Base-by-base conservation (phyloP, 2,797 vertebrate species). In the Margarornis squamiger region DNA sequence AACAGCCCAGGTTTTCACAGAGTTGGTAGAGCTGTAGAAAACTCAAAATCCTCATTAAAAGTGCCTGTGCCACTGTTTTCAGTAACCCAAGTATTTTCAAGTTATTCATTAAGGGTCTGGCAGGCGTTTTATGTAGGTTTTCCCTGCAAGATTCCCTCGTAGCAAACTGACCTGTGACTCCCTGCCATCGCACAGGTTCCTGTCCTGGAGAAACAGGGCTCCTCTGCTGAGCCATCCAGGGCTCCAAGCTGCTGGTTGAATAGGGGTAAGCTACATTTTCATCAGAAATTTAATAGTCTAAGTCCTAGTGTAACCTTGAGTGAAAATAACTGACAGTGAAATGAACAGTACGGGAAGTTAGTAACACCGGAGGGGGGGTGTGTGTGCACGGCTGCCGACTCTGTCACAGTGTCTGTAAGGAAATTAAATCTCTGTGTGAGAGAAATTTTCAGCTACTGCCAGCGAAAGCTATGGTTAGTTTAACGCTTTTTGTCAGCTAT, bases 401-500 rank as follows among this genome's bases (percentile, higher is more conserved):
- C 85, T 75, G 77, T 52, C 76, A 80, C 70, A 11, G 30, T 22
- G n/a, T 45, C 90, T 87, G 67, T 55, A 91, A 72, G 84, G 88
- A 91, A 95, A 88, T 78, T 82, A 87, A 93, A 90, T 70, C 88
- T 96, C 94, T 74, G 20, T 49, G 14, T n/a, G 90, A 88, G 74
- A 89, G 76, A 84, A 85, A 86, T 29, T 49, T 83, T 90, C 87
- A 84, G 30, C 74, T 84, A 30, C 62, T 68, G 48, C 75, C 93
- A 61, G 75, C 2, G 0, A 87, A 92, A 86, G 91, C 88, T 55
- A 49, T 52, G 76, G 74, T 84, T 95, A 94, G 93, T 96, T 97
- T 90, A 96, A 96, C 7, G 2, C 49, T 7, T 87, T 93, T 92
- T 97, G 97, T 96, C 97, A 96, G 72, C 92, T 92, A 81, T 66